These are phyloP conservation scores for Eulemur rubriventer DNA, from an alignment of 2,797 vertebrate species.

Conservation along the genomic window DNA sequence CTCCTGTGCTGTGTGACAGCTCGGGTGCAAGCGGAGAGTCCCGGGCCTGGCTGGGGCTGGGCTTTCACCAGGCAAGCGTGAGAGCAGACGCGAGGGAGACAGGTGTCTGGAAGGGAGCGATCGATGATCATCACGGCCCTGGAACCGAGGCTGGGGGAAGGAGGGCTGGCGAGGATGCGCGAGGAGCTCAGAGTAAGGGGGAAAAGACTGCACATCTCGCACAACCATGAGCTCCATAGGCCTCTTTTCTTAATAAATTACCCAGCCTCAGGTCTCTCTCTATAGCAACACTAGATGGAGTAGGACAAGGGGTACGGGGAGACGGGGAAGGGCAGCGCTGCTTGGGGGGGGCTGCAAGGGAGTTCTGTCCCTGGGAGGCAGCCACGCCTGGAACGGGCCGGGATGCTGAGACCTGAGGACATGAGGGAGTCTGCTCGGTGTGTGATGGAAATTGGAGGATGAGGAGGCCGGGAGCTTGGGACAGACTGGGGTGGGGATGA, in stretches of 20 bases:
- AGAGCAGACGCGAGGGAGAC: accelerated
- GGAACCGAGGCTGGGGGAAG: neutral
- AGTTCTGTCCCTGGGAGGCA: neutral
- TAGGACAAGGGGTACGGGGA: neutral
- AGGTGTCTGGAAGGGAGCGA: neutral
- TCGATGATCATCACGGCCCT: accelerated
- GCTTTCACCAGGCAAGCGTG: neutral
- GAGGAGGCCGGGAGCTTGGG: neutral
- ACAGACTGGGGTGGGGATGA: neutral
- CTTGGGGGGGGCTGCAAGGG: neutral
- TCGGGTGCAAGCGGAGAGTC: neutral
- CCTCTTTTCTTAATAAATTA: neutral
- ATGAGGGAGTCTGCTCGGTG: accelerated
- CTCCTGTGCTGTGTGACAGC: neutral
- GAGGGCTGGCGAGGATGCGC: neutral
- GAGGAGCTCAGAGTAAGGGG: neutral
- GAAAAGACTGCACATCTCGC: neutral
- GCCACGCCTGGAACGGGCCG: neutral
- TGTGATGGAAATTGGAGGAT: accelerated
- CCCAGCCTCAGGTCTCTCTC: neutral
- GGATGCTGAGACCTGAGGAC: neutral
- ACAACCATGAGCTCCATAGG: too few species aligned
- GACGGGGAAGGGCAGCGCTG: neutral
- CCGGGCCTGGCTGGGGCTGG: neutral
- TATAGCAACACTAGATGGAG: neutral